A percentile compares a stretch with the other conserved stretches of the same genome.
Evolutionary conservation across 2,113 vertebrate species (phyloP).

Genomic region (Saccopteryx leptura): DNA sequence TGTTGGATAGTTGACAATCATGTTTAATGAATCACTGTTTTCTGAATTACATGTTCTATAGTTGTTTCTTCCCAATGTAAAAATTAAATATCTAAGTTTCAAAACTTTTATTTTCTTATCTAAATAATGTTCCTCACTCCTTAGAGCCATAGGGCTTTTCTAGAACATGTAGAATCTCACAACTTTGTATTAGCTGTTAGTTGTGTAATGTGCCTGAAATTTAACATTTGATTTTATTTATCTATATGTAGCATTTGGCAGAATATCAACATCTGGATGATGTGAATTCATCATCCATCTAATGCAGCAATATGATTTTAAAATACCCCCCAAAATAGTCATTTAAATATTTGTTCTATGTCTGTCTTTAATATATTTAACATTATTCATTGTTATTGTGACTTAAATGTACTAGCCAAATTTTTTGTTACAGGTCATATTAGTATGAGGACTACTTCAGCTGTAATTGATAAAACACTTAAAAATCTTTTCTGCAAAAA

Average conservation of each 20-base stretch:
- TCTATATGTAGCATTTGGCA: not conserved
- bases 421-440: conserved; percentile 20
- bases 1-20: not conserved
- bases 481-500: not conserved
- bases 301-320: conserved; percentile 12
- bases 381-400: not conserved
- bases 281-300: not conserved
- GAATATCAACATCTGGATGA: conserved; percentile 41
- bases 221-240: conserved; percentile 41
- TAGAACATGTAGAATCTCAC: not conserved
- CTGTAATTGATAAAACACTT: not conserved
- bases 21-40: conserved; percentile 1
- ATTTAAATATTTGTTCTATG: conserved; percentile 12
- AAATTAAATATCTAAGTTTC: conserved; percentile 26
- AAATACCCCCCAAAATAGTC: conserved; percentile 12
- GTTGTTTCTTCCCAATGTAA: not conserved
- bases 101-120: not conserved
- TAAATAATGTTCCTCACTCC: not conserved
- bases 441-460: not conserved
- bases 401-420: not conserved
- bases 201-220: not conserved
- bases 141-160: not conserved
- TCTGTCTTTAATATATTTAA: conserved; percentile 17
- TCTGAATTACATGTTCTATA: not conserved
- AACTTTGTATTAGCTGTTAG: not conserved